These are phyloP conservation scores for Petrophora chlorosata DNA, from an alignment of 2,888 invertebrate genomes.

Conservation along the genomic window DNA sequence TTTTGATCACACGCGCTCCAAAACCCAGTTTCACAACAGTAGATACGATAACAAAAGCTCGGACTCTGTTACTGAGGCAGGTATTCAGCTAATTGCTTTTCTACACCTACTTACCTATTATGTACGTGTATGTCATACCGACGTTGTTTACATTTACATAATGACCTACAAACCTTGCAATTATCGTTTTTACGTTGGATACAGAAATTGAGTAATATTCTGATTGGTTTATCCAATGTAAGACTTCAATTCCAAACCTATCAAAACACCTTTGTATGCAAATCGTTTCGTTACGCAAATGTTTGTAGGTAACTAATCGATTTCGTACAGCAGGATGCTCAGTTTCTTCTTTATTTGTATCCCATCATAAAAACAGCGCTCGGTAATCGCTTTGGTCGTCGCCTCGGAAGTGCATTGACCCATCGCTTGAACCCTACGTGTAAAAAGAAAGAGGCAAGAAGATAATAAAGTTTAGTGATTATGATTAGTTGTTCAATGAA, in stretches of 20 bases:
- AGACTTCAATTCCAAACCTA: conserved; percentile 34
- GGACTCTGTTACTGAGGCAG: conserved; percentile 10
- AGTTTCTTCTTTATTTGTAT: conserved; percentile 52
- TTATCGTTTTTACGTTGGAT: conserved; percentile 35
- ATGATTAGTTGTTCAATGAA: conserved; percentile 40
- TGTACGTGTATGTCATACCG: conserved; percentile 37
- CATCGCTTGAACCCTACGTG: conserved; percentile 73
- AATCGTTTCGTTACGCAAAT: conserved; percentile 36
- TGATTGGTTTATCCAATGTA: conserved; percentile 35
- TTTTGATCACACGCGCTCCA: conserved; percentile 30
- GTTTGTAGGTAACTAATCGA: conserved; percentile 36
- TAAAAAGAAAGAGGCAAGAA: conserved; percentile 44
- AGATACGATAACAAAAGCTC: conserved; percentile 28
- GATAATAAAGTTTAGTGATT: conserved; percentile 39
- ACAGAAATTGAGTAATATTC: conserved; percentile 37
- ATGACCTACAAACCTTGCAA: conserved; percentile 48
- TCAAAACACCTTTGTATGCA: conserved; percentile 34
- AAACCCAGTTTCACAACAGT: conserved; percentile 27
- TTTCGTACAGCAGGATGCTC: conserved; percentile 45
- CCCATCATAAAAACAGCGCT: conserved; percentile 67
- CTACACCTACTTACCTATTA: conserved; percentile 30
- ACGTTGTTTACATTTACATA: conserved; percentile 61
- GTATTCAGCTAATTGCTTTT: conserved; percentile 27
- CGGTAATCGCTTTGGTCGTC: conserved; percentile 73
- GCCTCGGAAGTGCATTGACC: conserved; percentile 82